These are phyloP conservation scores for Myotis lucifugus DNA, from an alignment of 2,113 vertebrate genomes.

Conservation along the genomic window DNA sequence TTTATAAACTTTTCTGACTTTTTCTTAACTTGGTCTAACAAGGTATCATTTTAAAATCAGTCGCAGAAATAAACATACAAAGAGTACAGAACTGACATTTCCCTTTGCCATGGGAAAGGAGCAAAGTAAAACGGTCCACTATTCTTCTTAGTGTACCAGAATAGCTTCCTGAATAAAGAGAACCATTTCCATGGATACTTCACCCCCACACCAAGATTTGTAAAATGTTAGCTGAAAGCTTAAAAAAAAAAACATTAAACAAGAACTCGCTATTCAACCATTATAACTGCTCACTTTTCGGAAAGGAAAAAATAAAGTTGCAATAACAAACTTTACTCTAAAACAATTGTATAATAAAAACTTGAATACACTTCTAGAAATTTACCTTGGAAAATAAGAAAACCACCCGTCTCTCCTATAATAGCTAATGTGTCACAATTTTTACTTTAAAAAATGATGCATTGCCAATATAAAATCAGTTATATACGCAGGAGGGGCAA, in stretches of 20 bases:
- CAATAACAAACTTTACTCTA: background rate
- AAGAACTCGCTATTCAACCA: background rate
- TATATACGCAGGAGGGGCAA: background rate
- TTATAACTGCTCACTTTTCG: background rate
- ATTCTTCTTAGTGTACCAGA: background rate
- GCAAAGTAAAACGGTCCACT: background rate
- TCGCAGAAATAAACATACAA: background rate
- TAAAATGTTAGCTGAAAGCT: constrained; percentile 14
- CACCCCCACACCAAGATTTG: background rate
- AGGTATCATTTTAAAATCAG: background rate
- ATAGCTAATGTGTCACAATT: background rate
- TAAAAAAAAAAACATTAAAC: background rate
- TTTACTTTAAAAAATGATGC: background rate
- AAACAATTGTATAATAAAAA: background rate
- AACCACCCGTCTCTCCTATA: background rate
- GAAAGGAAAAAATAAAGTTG: constrained; percentile 43
- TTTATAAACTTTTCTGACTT: background rate
- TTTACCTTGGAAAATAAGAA: constrained; percentile 8
- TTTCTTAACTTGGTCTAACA: background rate
- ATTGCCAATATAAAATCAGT: background rate
- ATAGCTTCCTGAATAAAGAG: background rate
- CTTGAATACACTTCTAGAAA: background rate
- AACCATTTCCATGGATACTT: constrained; percentile 17
- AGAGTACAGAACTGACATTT: background rate
- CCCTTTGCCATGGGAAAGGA: background rate